Base-by-base conservation (phyloP, 2,888 invertebrate genomes). In the Leptinotarsa peninsularis region DNA sequence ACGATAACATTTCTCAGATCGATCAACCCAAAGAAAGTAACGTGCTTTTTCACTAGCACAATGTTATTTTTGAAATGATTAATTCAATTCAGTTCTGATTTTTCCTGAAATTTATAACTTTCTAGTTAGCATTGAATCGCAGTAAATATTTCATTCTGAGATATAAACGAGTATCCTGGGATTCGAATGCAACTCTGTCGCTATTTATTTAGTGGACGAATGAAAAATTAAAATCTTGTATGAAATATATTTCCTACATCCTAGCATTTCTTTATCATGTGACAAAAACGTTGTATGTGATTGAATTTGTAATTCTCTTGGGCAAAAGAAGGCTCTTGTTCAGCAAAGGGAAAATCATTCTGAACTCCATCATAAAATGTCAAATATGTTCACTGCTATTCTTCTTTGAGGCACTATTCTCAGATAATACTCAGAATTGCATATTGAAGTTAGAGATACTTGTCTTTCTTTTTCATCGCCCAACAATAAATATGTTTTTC, bases 61-160 rank as follows among this genome's bases (percentile, higher is more conserved):
- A 33, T 7, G 33, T 73, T 54, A 27, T 58, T 58, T 67, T 73
- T 14, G 7, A 67, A 67, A 67, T 73, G 33, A 58, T 49, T 17
- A 49, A 70, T 60, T 70, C 70, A 70, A 60, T 70, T 70, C 58
- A 58, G 58, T 18, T 15, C 70, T 49, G 58, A 58, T 58, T 73
- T 68, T 76, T 71, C 54, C 49, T 49, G 27, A 43, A 74, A 76
- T 76, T 74, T 74, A 74, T 69, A 60, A 54, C 66, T 43, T 76
- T 72, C 33, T 74, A 71, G 73, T 76, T 74, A 76, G 76, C 76
- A 76, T 76, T 66, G 67, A 69, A 74, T 68, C 54, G 72, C 72
- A 72, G 76, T 76, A 74, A 74, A 76, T 76, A 72, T 76, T 72
- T 76, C 76, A 74, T 66, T 56, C 66, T 67, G 76, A 70, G 56